A percentile compares a stretch with the other conserved stretches of the same genome.
phyloP scores from a whole-genome alignment of 1,140 invertebrate genomes.

The Lucilia cuprina region DNA sequence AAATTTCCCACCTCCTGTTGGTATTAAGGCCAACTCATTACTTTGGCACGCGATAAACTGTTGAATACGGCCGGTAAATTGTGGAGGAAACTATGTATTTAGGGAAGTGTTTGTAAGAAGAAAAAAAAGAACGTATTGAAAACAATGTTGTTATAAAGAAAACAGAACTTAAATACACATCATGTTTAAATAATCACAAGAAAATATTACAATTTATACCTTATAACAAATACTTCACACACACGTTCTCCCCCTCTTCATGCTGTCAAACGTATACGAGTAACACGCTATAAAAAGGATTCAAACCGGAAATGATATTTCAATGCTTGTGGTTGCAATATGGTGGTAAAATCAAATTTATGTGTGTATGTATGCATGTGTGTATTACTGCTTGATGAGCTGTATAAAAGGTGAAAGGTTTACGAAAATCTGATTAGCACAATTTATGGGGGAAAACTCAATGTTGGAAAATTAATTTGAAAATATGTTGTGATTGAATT shows the following conservation, averaged over 20 bases:
- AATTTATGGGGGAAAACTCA: background rate
- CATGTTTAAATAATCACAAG: background rate
- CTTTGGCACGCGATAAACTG: slow-evolving; percentile 37
- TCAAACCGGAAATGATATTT: background rate
- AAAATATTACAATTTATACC: background rate
- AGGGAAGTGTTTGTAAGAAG: background rate
- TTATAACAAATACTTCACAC: too few relatives aligned
- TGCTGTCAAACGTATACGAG: too few relatives aligned
- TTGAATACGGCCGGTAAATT: slow-evolving; percentile 24
- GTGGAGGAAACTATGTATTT: background rate
- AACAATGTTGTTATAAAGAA: background rate
- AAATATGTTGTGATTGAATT: background rate
- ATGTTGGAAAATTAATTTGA: background rate
- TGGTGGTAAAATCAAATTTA: background rate
- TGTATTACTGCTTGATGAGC: background rate
- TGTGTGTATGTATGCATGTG: background rate
- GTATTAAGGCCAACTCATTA: background rate
- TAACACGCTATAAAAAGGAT: background rate
- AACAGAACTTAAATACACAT: background rate
- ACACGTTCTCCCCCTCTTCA: too few relatives aligned
- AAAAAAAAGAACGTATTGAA: background rate
- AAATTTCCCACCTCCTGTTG: background rate
- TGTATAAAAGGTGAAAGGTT: background rate
- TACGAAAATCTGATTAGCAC: background rate
- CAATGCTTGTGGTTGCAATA: background rate